phyloP scores from a whole-genome alignment of 2,888 invertebrate species.

The Nasonia oneida region DNA sequence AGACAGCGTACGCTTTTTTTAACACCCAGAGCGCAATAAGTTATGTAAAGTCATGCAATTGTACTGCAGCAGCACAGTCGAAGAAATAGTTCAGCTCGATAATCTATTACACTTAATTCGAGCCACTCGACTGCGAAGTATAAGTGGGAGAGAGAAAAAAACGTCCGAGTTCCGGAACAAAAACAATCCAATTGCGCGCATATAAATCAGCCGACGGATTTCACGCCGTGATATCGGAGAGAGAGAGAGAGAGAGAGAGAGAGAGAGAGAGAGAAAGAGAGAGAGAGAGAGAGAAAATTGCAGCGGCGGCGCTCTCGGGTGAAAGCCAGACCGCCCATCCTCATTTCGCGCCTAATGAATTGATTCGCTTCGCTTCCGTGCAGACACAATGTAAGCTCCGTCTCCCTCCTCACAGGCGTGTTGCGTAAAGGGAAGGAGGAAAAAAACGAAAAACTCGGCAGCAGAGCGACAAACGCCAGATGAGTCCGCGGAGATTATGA shows the following conservation, averaged over 20 bases:
- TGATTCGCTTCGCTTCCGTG: slow-evolving; percentile 45
- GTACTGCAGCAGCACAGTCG: neutral
- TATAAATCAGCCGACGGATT: neutral
- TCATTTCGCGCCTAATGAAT: slow-evolving; percentile 44
- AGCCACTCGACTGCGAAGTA: neutral
- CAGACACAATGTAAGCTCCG: slow-evolving; percentile 45
- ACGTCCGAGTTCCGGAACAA: neutral
- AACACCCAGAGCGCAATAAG: neutral
- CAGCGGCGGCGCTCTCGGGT: neutral
- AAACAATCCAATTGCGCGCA: neutral
- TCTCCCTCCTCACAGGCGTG: neutral
- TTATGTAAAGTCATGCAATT: neutral
- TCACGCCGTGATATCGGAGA: neutral
- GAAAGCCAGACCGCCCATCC: slow-evolving; percentile 48
- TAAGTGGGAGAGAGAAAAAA: neutral
- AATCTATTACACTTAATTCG: slow-evolving; percentile 6
- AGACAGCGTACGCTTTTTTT: neutral
- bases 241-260: slow-evolving; percentile 37
- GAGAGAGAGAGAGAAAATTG: slow-evolving; percentile 25
- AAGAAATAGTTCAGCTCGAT: neutral
- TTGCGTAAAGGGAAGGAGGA: neutral
- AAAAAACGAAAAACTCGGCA: neutral
- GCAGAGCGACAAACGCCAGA: neutral
- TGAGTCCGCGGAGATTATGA: neutral
- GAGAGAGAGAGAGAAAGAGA: slow-evolving; percentile 34